Base-by-base conservation (phyloP, 2,888 invertebrate genomes). In the Aphidius colemani region DNA sequence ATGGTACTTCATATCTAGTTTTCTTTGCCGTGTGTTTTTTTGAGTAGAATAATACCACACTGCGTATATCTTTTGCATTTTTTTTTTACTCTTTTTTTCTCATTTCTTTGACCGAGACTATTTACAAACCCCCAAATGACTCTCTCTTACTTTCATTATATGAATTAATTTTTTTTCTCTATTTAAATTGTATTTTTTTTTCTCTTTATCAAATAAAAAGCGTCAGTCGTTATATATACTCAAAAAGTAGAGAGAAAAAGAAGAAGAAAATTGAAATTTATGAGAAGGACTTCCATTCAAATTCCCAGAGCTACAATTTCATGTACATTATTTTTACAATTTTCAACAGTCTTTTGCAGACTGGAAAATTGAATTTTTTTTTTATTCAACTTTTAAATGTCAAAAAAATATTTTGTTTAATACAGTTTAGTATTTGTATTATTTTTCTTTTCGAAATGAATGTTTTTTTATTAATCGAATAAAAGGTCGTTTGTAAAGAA, bases 261-360 rank as follows among this genome's bases (percentile, higher is more conserved):
- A 45, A 39, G 5, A 30, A 30, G 5, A 30, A 30, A 30, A 48
- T 18, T 49, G 11, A 61, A 65, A 65, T 65, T 65, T 65, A 65
- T 65, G 65, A 65, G 57, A 30, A 57, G 48, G 61, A 57, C 61
- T 57, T 57, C 53, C 65, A 65, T 65, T 65, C 61, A 61, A 65
- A 65, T 61, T 61, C 61, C 58, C 61, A 46, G 56, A 53, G 30
- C 65, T 53, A 53, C 58, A 56, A 60, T 60, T 64, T 60, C 45
- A 64, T 64, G 60, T 64, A 56, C 44, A 64, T 64, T 64, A 64
- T 64, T 64, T 64, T 55, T 61, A 30, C 61, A 61, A 61, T 61
- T 61, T 55, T 55, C 49, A 40, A 48, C 53, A 49, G 48, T 30
- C 43, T 63, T 63, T 63, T n/a, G 7, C 53, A 8, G 48, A 63